Evolutionary conservation across 2,888 invertebrate species (phyloP), one percentile per base, ranked within the genome.

Genomic region (Drosophila infuscata): DNA sequence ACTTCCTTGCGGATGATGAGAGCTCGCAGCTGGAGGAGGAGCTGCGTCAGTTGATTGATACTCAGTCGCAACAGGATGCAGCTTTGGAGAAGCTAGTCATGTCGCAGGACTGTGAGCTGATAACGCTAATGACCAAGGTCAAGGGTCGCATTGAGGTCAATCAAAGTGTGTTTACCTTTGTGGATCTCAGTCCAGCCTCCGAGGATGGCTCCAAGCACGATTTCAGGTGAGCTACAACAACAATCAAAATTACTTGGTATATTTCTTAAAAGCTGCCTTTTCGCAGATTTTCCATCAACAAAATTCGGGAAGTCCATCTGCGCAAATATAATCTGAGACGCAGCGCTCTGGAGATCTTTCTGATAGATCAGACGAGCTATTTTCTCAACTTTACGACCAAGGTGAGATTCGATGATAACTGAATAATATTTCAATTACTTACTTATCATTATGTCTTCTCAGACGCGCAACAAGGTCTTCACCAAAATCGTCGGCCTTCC

Each of bases 281-380:
- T 41, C 54, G 54, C 12, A 91, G 93, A 36, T 94, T 94, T 93
- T 92, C 94, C 2, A 91, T 95, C 30, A 93, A 93, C 25, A 94
- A 94, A 89, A 93, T 95, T 59, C 92, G 95, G 32, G 95, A 95
- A 89, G 94, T 95, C n/a, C 95, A 95, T 92, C 93, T 95, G 68
- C 91, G 95, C 33, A 93, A 95, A 68, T 95, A 95, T 91, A 95
- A 95, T 91, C 92, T 95, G 17, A 92, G 95, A 12, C 92, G 95
- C 67, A 95, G 95, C 89, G 95, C 95, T n/a, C 91, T 95, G 69
- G 95, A 95, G 90, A 94, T 95, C 82, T 95, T 95, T 90, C 92
- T 95, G 12, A 93, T 95, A 29, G 95, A 95, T 90, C 95, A 95
- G 88, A 95, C 95, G 0, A 95, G 95, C 82, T 95, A 95, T 83